Evolutionary conservation across 2,888 invertebrate species (phyloP), one percentile per base, ranked within the genome.

Genomic region (Drosophila ezoana): DNA sequence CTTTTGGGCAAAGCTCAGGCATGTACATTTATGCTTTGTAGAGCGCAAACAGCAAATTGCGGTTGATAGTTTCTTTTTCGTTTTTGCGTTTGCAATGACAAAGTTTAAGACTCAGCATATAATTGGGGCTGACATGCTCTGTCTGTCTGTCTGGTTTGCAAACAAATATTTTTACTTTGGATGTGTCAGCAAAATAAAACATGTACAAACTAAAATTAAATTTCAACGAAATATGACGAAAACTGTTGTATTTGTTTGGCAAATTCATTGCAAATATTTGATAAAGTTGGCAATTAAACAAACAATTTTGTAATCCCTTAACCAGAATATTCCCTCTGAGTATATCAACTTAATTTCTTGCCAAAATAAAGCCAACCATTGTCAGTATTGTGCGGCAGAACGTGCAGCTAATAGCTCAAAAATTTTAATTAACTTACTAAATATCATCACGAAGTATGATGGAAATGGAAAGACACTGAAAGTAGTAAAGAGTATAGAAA

Each of bases 341-440:
- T 8, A 28, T 28, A 8, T 28, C 28, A 28, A 28, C 28, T 8
- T 28, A 28, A 28, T 28, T 28, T 28, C 28, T 28, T 10, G 20
- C n/a, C 32, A 9, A 2, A 16, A n/a, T 40, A 45, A n/a, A 44
- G 13, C 16, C 2, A 8, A 14, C 13, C 1, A 16, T 41, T n/a
- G 28, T 33, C 23, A 43, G 13, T 38, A 35, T 9, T 62, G 28
- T 47, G 40, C 3, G 8, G 8, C 23, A 40, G 28, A 63, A 48
- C 41, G 10, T 54, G 49, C 35, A 51, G 56, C 61, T 69, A 68
- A 79, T 76, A 79, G 54, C 56, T 63, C 33, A 38, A 54, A 43
- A 63, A 54, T 70, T 65, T 60, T 68, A 80, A 73, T 73, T 67
- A 72, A 73, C 72, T 69, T 53, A 60, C 73, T 66, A 51, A 68